Evolutionary conservation across 2,113 vertebrate species (phyloP).

Genomic region (Miniopterus natalensis): DNA sequence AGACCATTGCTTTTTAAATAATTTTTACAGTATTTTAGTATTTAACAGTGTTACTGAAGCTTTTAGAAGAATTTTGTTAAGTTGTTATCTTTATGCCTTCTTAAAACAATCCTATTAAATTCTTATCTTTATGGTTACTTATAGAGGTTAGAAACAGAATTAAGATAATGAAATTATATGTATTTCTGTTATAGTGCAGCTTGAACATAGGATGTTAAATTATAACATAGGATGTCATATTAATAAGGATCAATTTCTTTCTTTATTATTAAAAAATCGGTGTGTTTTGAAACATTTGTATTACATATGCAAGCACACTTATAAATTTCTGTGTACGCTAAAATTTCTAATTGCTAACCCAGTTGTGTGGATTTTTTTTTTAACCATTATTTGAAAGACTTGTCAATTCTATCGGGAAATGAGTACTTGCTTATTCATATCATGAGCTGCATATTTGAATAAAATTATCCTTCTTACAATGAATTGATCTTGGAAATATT

Average conservation of each 20-base stretch:
- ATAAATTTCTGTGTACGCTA: conserved; percentile 34
- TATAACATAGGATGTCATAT: neutral
- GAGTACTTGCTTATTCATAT: conserved; percentile 79
- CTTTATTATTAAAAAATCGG: conserved; percentile 51
- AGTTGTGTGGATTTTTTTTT: conserved; percentile 78
- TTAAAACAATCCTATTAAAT: conserved; percentile 22
- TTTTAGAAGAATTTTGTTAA: conserved; percentile 33
- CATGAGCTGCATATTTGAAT: conserved; percentile 79
- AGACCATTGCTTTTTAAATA: neutral
- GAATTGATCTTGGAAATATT: conserved; percentile 76
- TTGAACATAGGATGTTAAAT: conserved; percentile 20
- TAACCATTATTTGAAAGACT: conserved; percentile 76
- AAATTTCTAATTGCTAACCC: conserved; percentile 68
- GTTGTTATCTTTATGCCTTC: neutral
- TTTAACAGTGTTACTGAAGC: neutral
- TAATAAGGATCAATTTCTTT: conserved; percentile 35
- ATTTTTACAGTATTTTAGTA: conserved; percentile 29
- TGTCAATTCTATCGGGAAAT: conserved; percentile 76
- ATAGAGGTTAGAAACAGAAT: neutral
- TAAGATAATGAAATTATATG: neutral
- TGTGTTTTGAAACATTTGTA: conserved; percentile 31
- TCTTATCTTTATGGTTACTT: neutral
- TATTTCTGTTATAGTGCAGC: neutral
- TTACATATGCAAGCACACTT: neutral
- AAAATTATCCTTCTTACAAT: conserved; percentile 80